Evolutionary conservation across 1,140 invertebrate genomes (phyloP).

Genomic region (Aphelenchoides avenae): DNA sequence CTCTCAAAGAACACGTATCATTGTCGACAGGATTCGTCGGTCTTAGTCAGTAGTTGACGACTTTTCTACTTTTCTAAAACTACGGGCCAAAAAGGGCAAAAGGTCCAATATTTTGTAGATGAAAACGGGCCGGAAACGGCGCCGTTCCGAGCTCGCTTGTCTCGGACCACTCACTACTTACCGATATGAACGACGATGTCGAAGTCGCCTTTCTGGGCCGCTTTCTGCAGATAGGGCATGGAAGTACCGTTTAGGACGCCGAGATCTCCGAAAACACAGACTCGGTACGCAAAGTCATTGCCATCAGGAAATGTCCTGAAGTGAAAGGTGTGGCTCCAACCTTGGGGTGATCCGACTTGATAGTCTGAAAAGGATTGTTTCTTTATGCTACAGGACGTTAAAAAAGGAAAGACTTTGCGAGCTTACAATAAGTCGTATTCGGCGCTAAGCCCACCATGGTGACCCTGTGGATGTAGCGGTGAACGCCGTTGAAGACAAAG

Average conservation of each 20-base stretch:
- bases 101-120: too few relatives aligned
- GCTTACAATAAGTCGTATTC: conserved; percentile 20
- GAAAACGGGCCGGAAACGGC: too few relatives aligned
- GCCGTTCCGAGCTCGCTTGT: too few relatives aligned
- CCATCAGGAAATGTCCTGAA: conserved; percentile 32
- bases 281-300: conserved; percentile 18
- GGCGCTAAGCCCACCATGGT: conserved; percentile 16
- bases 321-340: conserved; percentile 13
- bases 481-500: too few relatives aligned
- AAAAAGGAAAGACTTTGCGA: not conserved
- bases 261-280: conserved; percentile 47
- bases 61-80: too few relatives aligned
- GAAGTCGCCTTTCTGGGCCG: conserved; percentile 30
- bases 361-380: conserved; percentile 33
- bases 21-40: too few relatives aligned
- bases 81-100: too few relatives aligned
- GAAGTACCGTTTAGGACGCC: conserved; percentile 40
- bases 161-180: too few relatives aligned
- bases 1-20: too few relatives aligned
- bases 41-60: too few relatives aligned
- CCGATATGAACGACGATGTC: conserved; percentile 45
- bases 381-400: not conserved
- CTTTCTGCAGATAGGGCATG: conserved; percentile 25
- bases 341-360: conserved; percentile 25
- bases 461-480: conserved; percentile 25